Evolutionary conservation across 1,140 invertebrate genomes (phyloP).

Genomic region (Drosophila ohnishii): DNA sequence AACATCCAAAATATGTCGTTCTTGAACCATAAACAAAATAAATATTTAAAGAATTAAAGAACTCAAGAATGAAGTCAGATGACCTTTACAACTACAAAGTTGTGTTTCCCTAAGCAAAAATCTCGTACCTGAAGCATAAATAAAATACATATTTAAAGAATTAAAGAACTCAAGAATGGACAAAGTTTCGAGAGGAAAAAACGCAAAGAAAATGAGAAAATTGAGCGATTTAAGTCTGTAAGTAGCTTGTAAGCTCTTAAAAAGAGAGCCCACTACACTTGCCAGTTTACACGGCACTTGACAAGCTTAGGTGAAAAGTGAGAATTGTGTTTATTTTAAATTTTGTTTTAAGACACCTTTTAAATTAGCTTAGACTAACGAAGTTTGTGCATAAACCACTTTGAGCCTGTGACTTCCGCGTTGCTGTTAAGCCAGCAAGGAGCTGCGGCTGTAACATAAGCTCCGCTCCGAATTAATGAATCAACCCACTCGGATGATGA

Average conservation of each 20-base stretch:
- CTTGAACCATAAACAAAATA: background rate
- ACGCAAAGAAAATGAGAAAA: constrained; percentile 12
- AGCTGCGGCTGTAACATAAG: constrained; percentile 9
- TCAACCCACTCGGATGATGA: constrained; percentile 47
- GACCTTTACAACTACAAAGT: background rate
- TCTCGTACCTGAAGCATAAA: background rate
- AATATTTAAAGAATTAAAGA: background rate
- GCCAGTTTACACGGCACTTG: constrained; percentile 34
- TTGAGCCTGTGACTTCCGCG: background rate
- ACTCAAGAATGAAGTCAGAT: background rate
- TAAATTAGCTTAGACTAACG: constrained; percentile 18
- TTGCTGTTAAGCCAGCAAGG: background rate
- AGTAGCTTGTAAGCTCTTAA: constrained; percentile 30
- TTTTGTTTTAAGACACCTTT: constrained; percentile 3
- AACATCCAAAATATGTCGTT: background rate
- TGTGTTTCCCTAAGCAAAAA: background rate
- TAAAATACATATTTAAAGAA: background rate
- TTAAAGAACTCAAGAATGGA: background rate
- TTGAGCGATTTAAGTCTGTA: constrained; percentile 30
- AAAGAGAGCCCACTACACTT: constrained; percentile 2
- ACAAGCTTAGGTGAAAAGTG: background rate
- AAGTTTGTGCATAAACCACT: constrained; percentile 9
- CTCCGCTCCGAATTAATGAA: constrained; percentile 34
- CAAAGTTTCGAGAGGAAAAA: background rate
- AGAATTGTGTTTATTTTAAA: constrained; percentile 15